Evolutionary conservation across 35 echinoderm and acorn worm species (phyloP).

Genomic region (Apostichopus californicus): DNA sequence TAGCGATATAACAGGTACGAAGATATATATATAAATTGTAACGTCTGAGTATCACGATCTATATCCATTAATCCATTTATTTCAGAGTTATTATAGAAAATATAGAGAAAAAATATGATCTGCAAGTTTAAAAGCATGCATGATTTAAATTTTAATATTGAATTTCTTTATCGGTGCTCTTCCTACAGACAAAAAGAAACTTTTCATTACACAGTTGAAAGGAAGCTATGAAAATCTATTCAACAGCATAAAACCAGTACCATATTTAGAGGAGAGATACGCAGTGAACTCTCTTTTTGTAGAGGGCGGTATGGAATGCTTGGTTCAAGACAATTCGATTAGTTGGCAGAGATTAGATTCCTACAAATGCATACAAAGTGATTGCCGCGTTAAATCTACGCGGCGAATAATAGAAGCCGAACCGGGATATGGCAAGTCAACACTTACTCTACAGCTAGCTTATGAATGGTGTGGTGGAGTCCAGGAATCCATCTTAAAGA

Average conservation of each 20-base stretch:
- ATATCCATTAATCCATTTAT: too few species aligned
- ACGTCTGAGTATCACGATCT: too few species aligned
- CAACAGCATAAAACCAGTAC: background rate
- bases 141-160: too few species aligned
- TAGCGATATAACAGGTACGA: too few species aligned
- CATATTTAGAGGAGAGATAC: background rate
- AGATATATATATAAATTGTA: too few species aligned
- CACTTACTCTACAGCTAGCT: background rate
- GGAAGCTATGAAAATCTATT: slow-evolving; percentile 3
- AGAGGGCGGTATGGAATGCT: background rate
- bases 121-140: too few species aligned
- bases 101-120: too few species aligned
- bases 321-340: background rate
- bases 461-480: background rate
- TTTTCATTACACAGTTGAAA: slow-evolving; percentile 1
- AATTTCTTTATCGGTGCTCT: background rate
- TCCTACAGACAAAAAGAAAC: background rate
- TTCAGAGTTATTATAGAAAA: too few species aligned
- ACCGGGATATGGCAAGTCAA: slow-evolving; percentile 32
- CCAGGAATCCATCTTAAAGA: background rate
- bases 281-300: background rate
- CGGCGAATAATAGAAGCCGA: background rate
- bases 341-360: background rate
- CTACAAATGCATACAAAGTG: background rate
- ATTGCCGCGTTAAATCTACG: background rate